These are phyloP conservation scores for Phylloscopus collybita DNA, from an alignment of 2,797 vertebrate genomes.

Conservation along the genomic window DNA sequence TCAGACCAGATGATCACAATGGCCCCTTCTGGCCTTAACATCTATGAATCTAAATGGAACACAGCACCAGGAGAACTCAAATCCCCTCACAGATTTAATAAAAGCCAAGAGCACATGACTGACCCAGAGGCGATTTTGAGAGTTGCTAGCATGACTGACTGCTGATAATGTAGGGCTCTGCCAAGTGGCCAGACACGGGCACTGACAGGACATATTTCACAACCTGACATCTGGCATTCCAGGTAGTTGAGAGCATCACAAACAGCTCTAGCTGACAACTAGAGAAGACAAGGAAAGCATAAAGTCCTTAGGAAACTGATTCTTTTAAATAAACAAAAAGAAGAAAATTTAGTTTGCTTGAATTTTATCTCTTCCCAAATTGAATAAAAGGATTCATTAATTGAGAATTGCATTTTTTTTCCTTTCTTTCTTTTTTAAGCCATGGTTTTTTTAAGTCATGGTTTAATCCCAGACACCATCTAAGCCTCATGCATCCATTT, in stretches of 20 bases:
- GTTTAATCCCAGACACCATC: neutral
- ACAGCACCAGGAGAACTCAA: constrained; percentile 29
- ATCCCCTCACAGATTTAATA: constrained; percentile 49
- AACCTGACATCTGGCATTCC: constrained; percentile 24
- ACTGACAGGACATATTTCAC: neutral
- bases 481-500: neutral
- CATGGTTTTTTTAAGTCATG: no score
- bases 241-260: neutral
- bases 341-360: neutral
- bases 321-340: neutral
- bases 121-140: constrained; percentile 52
- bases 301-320: neutral
- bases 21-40: constrained; percentile 11
- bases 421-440: neutral
- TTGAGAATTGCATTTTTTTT: neutral
- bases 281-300: neutral
- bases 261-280: accelerated
- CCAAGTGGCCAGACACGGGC: constrained; percentile 12
- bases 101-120: constrained; percentile 62
- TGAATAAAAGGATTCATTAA: neutral
- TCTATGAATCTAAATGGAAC: constrained; percentile 45
- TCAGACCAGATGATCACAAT: neutral
- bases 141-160: neutral
- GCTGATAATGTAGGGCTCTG: neutral
- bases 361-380: neutral